Evolutionary conservation across 2,113 vertebrate species (phyloP).

Genomic region (Nestor notabilis): DNA sequence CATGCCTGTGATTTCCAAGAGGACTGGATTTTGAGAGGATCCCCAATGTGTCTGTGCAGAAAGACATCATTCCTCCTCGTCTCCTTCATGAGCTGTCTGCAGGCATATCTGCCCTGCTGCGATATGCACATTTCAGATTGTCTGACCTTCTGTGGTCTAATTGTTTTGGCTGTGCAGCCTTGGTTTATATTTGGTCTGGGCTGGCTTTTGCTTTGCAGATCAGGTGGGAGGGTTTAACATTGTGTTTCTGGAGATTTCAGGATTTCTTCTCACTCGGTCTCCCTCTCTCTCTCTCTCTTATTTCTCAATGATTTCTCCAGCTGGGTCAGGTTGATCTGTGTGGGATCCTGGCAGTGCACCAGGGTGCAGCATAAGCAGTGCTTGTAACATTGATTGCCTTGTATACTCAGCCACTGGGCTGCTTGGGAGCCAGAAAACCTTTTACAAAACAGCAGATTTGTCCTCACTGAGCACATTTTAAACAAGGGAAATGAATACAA

Average conservation of each 20-base stretch:
- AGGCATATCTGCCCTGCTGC: neutral
- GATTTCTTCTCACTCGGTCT: conserved; percentile 16
- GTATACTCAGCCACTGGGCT: neutral
- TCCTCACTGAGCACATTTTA: neutral
- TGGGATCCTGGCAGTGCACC: conserved; percentile 58
- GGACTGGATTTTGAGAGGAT: neutral
- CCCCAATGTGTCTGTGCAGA: neutral
- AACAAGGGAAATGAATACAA: neutral
- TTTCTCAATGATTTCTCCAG: conserved; percentile 51
- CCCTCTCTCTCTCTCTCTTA: neutral
- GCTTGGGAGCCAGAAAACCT: conserved; percentile 14
- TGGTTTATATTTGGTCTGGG: conserved; percentile 71
- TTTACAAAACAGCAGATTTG: conserved; percentile 12
- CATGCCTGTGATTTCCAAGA: neutral
- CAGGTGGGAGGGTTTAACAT: conserved; percentile 65
- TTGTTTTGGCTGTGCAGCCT: conserved; percentile 70
- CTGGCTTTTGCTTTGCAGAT: conserved; percentile 59
- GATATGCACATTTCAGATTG: conserved; percentile 42
- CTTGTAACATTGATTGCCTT: conserved; percentile 28
- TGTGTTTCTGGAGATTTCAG: conserved; percentile 51
- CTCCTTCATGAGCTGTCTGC: neutral
- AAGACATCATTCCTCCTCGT: neutral
- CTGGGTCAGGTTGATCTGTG: conserved; percentile 66
- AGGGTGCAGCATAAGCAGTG: conserved; percentile 37
- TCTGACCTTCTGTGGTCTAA: conserved; percentile 63